These are phyloP conservation scores for Thalassarche chlororhynchos DNA, from an alignment of 2,113 vertebrate genomes.

Conservation along the genomic window DNA sequence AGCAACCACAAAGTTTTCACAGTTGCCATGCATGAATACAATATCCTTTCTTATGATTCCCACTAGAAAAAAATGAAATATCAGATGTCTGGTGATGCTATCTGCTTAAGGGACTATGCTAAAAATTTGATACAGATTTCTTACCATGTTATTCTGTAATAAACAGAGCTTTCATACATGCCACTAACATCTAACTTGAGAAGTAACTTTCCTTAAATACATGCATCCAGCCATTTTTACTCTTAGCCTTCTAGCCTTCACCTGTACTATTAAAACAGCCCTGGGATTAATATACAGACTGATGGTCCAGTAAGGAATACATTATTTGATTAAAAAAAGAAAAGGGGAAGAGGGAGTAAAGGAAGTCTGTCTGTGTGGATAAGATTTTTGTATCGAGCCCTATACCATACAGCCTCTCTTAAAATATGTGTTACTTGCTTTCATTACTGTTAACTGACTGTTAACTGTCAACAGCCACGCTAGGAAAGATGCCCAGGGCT, in stretches of 20 bases:
- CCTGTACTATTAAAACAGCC: background rate
- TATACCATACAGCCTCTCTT: background rate
- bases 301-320: background rate
- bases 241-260: background rate
- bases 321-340: background rate
- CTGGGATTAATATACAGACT: background rate
- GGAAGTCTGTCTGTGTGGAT: background rate
- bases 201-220: background rate
- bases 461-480: background rate
- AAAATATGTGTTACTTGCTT: background rate
- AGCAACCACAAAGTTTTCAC: slow-evolving; percentile 12
- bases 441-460: background rate
- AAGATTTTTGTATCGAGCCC: background rate
- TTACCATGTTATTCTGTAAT: background rate
- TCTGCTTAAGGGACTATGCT: background rate
- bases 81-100: background rate
- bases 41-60: background rate
- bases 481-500: background rate
- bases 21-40: background rate
- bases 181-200: background rate
- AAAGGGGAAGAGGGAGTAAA: accelerated
- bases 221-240: background rate
- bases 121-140: background rate
- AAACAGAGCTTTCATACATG: background rate
- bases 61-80: background rate